Conservation (phyloP, 1,140 invertebrate genomes). For the Drosophila ironensis region DNA sequence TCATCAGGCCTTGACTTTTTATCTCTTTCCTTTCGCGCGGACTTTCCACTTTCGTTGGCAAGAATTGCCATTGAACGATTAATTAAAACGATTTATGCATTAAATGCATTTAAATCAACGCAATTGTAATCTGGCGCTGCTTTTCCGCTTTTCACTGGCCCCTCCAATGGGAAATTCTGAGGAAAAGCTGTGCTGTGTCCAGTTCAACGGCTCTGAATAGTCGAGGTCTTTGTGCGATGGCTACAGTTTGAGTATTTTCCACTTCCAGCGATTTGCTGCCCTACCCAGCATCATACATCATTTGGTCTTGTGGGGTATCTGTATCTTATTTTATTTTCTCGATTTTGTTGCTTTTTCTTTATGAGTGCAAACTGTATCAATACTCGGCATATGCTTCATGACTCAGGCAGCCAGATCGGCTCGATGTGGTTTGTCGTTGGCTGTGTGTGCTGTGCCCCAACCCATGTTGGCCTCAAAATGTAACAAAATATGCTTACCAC, state of each 20-base stretch:
- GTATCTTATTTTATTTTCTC: slow-evolving; percentile 25
- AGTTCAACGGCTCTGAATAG: slow-evolving; percentile 29
- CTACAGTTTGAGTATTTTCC: slow-evolving; percentile 8
- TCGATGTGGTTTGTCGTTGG: slow-evolving; percentile 5
- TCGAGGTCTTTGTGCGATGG: slow-evolving; percentile 30
- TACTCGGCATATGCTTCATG: slow-evolving; percentile 50
- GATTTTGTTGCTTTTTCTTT: slow-evolving; percentile 15
- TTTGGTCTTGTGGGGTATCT: slow-evolving; percentile 23
- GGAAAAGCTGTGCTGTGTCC: slow-evolving; percentile 21
- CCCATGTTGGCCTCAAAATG: slow-evolving; percentile 60
- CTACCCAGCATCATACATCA: slow-evolving; percentile 51
- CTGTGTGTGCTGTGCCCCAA: slow-evolving; percentile 29
- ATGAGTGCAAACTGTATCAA: slow-evolving; percentile 52
- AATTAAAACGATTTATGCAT: slow-evolving; percentile 48
- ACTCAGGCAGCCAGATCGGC: slow-evolving; percentile 48
- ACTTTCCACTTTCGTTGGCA: slow-evolving; percentile 51
- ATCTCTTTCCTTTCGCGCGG: slow-evolving; percentile 1
- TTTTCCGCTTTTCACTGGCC: slow-evolving; percentile 24
- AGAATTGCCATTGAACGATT: slow-evolving; percentile 46
- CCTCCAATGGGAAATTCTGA: slow-evolving; percentile 17
- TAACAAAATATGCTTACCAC: slow-evolving; percentile 37
- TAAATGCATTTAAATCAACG: slow-evolving; percentile 19
- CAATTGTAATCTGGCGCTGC: slow-evolving; percentile 3
- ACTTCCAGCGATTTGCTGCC: slow-evolving; percentile 30
- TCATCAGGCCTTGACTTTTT: slow-evolving; percentile 31